Percentiles rank a stretch among this genome's conserved stretches.
Conservation (phyloP, 1,140 invertebrate genomes). For the Macrotrachela quadricornifera region DNA sequence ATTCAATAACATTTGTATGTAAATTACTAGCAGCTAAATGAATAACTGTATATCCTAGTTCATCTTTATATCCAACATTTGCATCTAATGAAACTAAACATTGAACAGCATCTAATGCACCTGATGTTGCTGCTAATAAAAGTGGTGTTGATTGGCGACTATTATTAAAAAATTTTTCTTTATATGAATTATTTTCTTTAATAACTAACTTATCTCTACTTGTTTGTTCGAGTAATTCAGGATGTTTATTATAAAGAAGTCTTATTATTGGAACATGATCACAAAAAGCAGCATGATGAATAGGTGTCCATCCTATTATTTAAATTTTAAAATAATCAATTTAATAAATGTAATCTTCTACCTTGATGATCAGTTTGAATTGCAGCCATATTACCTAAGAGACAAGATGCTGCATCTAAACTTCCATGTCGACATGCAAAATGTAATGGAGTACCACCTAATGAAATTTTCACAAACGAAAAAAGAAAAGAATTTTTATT, state of each 20-base stretch:
- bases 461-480: not conserved
- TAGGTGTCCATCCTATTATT: constrained; percentile 22
- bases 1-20: constrained; percentile 27
- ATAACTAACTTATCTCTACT: constrained; percentile 23
- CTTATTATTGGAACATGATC: constrained; percentile 21
- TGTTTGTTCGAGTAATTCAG: constrained; percentile 19
- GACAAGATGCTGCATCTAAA: constrained; percentile 21
- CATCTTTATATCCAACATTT: constrained; percentile 15
- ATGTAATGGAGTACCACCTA: constrained; percentile 28
- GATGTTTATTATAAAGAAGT: constrained; percentile 20
- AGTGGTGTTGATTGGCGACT: constrained; percentile 22
- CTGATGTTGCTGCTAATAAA: constrained; percentile 25
- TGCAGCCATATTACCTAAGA: constrained; percentile 24
- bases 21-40: constrained; percentile 22
- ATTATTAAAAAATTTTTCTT: constrained; percentile 6
- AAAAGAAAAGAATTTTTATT: no score
- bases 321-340: no score
- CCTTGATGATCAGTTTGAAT: constrained; percentile 18
- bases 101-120: constrained; percentile 20
- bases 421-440: constrained; percentile 24
- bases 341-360: no score
- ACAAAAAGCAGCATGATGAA: constrained; percentile 29
- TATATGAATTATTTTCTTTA: not conserved
- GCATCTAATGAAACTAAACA: constrained; percentile 21
- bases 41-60: constrained; percentile 21